Evolutionary conservation across 2,888 invertebrate species (phyloP).

Genomic region (Napeogenes inachia): DNA sequence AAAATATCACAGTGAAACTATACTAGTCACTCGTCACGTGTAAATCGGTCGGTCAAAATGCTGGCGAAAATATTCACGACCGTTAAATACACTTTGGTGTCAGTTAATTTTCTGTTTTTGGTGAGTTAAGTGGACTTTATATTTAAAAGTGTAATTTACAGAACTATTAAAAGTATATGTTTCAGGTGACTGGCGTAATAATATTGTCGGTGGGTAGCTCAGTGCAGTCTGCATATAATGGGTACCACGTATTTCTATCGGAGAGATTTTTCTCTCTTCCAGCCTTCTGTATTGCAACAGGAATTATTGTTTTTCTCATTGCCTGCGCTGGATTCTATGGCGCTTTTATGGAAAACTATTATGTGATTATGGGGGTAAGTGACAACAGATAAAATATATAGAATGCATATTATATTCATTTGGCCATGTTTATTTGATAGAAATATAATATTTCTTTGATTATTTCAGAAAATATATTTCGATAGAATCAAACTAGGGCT

Average conservation of each 20-base stretch:
- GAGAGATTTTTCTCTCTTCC: constrained; percentile 86
- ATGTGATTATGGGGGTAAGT: constrained; percentile 86
- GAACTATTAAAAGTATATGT: constrained; percentile 34
- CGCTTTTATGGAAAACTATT: constrained; percentile 89
- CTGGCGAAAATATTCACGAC: constrained; percentile 67
- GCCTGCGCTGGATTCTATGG: constrained; percentile 94
- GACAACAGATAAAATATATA: constrained; percentile 8
- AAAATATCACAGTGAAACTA: constrained; percentile 62
- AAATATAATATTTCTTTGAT: too few species aligned
- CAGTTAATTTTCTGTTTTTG: constrained; percentile 65
- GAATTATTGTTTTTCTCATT: constrained; percentile 84
- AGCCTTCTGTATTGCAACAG: constrained; percentile 83
- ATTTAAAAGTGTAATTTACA: not conserved
- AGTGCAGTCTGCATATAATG: constrained; percentile 80
- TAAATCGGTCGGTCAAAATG: constrained; percentile 46
- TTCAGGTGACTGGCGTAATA: constrained; percentile 88
- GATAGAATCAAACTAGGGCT: too few species aligned
- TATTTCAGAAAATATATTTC: too few species aligned
- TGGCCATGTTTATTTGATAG: too few species aligned
- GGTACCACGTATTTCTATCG: constrained; percentile 81
- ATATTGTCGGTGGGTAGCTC: constrained; percentile 85
- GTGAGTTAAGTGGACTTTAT: constrained; percentile 47
- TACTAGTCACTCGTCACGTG: constrained; percentile 47
- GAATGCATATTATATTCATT: too few species aligned
- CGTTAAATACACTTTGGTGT: constrained; percentile 63